phyloP scores from a whole-genome alignment of 2,797 vertebrate genomes.

The Enteromius treurensis region DNA sequence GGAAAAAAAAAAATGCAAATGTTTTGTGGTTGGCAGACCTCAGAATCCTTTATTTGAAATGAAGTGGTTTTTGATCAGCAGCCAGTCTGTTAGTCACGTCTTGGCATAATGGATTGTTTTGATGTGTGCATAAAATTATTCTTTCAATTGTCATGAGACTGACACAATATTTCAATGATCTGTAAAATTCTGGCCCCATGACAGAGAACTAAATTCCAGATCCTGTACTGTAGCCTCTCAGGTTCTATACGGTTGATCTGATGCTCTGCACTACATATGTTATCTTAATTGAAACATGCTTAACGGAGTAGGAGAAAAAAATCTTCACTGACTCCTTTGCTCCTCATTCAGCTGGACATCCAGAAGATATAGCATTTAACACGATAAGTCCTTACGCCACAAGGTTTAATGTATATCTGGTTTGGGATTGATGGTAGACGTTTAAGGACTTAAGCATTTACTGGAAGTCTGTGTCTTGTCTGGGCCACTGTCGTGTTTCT shows the following conservation, averaged over 20 bases:
- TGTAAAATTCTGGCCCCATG: neutral
- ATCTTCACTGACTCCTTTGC: constrained; percentile 8
- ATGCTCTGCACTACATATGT: constrained; percentile 6
- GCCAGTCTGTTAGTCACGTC: neutral
- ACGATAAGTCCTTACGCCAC: constrained; percentile 10
- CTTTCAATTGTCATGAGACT: neutral
- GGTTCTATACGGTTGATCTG: neutral
- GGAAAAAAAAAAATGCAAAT: neutral
- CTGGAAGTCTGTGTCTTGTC: constrained; percentile 44
- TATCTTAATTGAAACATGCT: constrained; percentile 12
- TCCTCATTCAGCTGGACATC: constrained; percentile 1
- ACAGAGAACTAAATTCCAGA: constrained; percentile 8
- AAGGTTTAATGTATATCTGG: constrained; percentile 40
- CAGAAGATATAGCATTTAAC: constrained; percentile 27
- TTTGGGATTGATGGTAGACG: constrained; percentile 22
- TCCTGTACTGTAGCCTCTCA: neutral
- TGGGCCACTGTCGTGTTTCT: constrained; percentile 32
- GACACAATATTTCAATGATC: constrained; percentile 4
- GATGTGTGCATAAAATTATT: constrained; percentile 1
- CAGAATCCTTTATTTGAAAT: constrained; percentile 13
- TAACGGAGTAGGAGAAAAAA: constrained; percentile 22
- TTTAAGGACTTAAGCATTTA: constrained; percentile 40
- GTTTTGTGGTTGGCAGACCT: constrained; percentile 3
- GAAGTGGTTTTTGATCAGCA: constrained; percentile 4
- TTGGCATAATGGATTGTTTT: constrained; percentile 13